A percentile compares a stretch with the other conserved stretches of the same genome.
phyloP scores from a whole-genome alignment of 1,140 invertebrate species.

The Nephotettix cincticeps region DNA sequence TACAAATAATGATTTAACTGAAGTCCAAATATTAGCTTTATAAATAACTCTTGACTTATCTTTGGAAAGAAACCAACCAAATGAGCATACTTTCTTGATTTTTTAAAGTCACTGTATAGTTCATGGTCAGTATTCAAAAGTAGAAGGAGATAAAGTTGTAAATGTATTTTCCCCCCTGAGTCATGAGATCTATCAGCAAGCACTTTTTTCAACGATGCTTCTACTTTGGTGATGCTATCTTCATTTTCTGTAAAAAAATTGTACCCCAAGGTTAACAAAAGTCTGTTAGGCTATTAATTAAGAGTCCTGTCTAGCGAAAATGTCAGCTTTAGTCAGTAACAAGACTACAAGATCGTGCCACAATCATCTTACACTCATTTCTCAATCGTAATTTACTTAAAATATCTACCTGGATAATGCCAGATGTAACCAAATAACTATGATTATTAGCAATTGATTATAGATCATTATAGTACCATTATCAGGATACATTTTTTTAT shows the following conservation, averaged over 20 bases:
- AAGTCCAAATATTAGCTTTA: slow-evolving; percentile 1
- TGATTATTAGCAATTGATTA: not conserved
- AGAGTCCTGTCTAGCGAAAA: no score
- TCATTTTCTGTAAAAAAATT: not conserved
- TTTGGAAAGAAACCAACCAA: slow-evolving; percentile 12
- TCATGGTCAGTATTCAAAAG: not conserved
- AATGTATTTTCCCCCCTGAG: not conserved
- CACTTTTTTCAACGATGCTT: not conserved
- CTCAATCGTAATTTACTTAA: no score
- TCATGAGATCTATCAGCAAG: not conserved
- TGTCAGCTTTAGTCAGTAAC: no score
- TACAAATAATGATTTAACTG: not conserved
- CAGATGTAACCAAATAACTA: not conserved
- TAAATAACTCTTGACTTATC: slow-evolving; percentile 8
- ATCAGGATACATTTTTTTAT: not conserved
- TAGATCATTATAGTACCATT: not conserved
- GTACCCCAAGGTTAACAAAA: not conserved
- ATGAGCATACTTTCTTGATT: slow-evolving; percentile 1
- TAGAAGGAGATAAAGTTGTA: not conserved
- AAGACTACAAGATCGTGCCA: no score
- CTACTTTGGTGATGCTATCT: not conserved
- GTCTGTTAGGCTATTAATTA: not conserved
- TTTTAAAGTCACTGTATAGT: slow-evolving; percentile 2
- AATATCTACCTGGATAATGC: no score
- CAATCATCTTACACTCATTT: no score